These are phyloP conservation scores for Cremastinae sp. DNA, from an alignment of 2,888 invertebrate species.

Conservation along the genomic window DNA sequence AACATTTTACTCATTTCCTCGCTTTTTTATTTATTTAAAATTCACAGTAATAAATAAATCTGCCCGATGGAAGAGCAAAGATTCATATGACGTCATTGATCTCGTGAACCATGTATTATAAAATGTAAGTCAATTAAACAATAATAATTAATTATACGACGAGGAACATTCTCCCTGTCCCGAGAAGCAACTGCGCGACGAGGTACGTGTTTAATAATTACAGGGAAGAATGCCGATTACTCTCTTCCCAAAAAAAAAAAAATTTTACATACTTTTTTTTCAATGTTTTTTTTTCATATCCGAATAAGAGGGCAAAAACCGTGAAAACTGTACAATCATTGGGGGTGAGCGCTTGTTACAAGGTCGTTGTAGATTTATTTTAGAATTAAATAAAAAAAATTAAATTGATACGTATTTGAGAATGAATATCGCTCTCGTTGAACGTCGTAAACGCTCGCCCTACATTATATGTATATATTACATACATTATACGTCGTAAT, in stretches of 20 bases:
- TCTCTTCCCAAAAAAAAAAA: conserved; percentile 6
- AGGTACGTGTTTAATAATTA: conserved; percentile 40
- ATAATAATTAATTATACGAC: conserved; percentile 53
- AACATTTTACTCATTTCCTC: conserved; percentile 4
- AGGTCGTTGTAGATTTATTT: conserved; percentile 45
- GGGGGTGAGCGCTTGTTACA: conserved; percentile 54
- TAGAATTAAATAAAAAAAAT: conserved; percentile 41
- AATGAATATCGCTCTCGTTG: conserved; percentile 52
- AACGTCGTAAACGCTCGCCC: conserved; percentile 41
- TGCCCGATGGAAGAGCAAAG: conserved; percentile 25
- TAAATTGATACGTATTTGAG: conserved; percentile 42
- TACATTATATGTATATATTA: conserved; percentile 21
- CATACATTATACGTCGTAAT: conserved; percentile 28
- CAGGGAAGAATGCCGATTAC: conserved; percentile 32
- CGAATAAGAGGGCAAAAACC: conserved; percentile 19
- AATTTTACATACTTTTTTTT: conserved; percentile 37
- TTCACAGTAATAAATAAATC: conserved; percentile 10
- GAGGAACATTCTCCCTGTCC: too few species aligned
- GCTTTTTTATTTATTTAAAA: background rate
- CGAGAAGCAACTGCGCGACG: too few species aligned
- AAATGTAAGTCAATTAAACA: conserved; percentile 65
- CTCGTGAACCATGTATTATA: conserved; percentile 58
- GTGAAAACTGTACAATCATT: conserved; percentile 67
- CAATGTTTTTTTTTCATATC: conserved; percentile 7
- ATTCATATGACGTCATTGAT: conserved; percentile 52